These are phyloP conservation scores for Notocelia uddmanniana DNA, from an alignment of 2,888 invertebrate genomes.

Conservation along the genomic window DNA sequence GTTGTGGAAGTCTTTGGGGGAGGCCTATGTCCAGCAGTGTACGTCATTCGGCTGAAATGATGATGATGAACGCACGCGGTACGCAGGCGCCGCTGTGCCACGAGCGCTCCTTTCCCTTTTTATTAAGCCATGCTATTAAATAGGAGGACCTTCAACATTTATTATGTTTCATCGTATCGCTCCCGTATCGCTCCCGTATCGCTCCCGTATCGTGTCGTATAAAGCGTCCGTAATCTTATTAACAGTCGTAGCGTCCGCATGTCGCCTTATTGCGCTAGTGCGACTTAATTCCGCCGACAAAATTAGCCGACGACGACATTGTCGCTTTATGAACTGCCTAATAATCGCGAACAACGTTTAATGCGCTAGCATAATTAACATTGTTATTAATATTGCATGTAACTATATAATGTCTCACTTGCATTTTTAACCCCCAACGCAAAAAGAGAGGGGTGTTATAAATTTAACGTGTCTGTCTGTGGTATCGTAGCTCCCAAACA, in stretches of 20 bases:
- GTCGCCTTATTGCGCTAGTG: constrained; percentile 33
- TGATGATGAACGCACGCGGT: no score
- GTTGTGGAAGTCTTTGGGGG: no score
- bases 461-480: no score
- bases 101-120: no score
- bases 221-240: constrained; percentile 31
- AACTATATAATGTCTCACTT: not conserved
- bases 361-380: not conserved
- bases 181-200: constrained; percentile 14
- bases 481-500: no score
- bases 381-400: not conserved
- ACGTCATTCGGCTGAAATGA: no score
- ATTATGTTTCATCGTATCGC: not conserved
- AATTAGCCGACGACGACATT: constrained; percentile 14
- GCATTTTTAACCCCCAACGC: no score
- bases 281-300: constrained; percentile 13
- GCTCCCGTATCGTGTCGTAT: not conserved
- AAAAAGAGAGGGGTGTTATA: no score
- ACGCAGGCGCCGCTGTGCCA: no score
- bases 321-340: constrained; percentile 6
- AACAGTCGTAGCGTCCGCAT: constrained; percentile 38
- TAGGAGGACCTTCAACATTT: not conserved
- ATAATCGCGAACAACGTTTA: not conserved
- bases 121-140: not conserved
- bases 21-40: no score